phyloP scores from a whole-genome alignment of 2,888 invertebrate species.

The Sipha maydis region DNA sequence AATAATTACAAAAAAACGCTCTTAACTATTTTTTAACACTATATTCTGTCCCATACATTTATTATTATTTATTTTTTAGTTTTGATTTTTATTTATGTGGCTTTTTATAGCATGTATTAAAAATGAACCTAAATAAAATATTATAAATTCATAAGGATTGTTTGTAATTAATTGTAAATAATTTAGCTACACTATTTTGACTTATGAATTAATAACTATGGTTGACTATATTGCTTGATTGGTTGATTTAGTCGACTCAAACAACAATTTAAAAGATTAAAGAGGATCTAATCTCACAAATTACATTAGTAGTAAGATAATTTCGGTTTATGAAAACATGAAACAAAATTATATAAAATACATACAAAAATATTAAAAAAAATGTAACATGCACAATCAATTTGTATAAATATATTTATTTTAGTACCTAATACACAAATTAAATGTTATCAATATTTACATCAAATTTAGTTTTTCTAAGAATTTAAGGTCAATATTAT shows the following conservation, averaged over 20 bases:
- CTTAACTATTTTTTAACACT: not conserved
- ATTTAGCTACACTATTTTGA: not conserved
- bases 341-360: not conserved
- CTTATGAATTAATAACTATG: conserved; percentile 20
- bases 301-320: not conserved
- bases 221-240: conserved; percentile 6
- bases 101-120: not conserved
- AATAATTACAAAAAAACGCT: not conserved
- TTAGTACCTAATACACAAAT: no score
- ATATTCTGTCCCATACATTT: not conserved
- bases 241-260: conserved; percentile 36
- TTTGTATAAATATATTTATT: no score
- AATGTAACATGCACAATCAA: not conserved
- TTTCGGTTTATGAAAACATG: conserved; percentile 8
- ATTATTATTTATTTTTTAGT: not conserved
- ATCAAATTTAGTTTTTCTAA: no score
- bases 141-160: not conserved
- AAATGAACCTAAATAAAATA: not conserved
- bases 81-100: not conserved
- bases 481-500: no score
- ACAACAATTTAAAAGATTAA: conserved; percentile 18
- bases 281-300: conserved; percentile 1
- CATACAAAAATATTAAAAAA: not conserved
- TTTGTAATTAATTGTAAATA: not conserved
- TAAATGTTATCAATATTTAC: no score